Percentiles rank a stretch among this genome's conserved stretches.
Conservation (phyloP, 2,797 vertebrate genomes). For the Brachyalestes nurse region DNA sequence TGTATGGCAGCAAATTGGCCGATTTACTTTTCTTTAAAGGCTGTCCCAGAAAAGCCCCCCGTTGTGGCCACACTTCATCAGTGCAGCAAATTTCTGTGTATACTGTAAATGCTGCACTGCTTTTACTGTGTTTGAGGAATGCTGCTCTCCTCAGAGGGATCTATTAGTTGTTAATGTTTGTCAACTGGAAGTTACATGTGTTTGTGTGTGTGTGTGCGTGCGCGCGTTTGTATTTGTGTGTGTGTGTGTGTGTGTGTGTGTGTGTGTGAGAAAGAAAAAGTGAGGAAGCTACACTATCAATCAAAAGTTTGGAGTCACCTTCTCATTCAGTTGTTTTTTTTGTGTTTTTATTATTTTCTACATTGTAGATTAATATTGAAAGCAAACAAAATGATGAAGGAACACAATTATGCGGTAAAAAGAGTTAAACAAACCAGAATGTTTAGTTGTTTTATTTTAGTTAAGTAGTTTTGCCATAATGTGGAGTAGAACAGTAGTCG, state of each 20-base stretch:
- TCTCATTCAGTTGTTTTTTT: too few species aligned
- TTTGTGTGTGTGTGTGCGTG: not conserved
- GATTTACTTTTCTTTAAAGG: slow-evolving; percentile 41
- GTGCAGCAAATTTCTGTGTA: slow-evolving; percentile 7
- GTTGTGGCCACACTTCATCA: slow-evolving; percentile 8
- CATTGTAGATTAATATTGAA: too few species aligned
- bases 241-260: not conserved
- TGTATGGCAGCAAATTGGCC: slow-evolving; percentile 9
- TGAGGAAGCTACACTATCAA: not conserved
- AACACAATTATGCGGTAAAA: too few species aligned
- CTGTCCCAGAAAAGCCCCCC: slow-evolving; percentile 15
- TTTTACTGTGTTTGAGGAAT: slow-evolving; percentile 22
- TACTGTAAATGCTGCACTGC: slow-evolving; percentile 7
- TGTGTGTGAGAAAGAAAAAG: not conserved
- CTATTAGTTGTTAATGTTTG: slow-evolving; percentile 33
- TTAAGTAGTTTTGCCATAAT: too few species aligned
- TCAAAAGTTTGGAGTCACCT: too few species aligned
- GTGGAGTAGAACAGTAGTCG: too few species aligned
- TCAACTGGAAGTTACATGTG: slow-evolving; percentile 16
- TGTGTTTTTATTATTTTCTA: too few species aligned
- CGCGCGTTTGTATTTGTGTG: not conserved
- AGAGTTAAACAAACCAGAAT: too few species aligned
- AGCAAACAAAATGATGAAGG: too few species aligned
- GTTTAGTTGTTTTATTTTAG: too few species aligned
- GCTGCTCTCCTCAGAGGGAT: slow-evolving; percentile 33